Evolutionary conservation across 2,888 invertebrate species (phyloP).

Genomic region (Drosophila kanekoi): DNA sequence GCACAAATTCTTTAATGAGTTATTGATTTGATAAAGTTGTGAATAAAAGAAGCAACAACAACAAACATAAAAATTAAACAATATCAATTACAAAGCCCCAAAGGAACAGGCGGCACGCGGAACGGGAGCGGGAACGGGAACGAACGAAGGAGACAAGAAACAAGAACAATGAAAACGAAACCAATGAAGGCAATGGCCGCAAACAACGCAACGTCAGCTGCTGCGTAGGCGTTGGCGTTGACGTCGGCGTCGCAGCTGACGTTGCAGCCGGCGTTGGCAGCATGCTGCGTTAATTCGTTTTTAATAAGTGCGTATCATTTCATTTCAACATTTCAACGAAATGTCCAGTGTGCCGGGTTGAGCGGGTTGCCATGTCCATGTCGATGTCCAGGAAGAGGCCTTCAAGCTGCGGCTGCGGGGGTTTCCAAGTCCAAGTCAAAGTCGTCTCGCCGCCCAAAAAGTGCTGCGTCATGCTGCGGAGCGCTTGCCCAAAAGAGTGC

Average conservation of each 20-base stretch:
- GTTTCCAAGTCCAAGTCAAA: slow-evolving; percentile 57
- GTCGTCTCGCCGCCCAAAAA: slow-evolving; percentile 46
- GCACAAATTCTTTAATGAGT: slow-evolving; percentile 35
- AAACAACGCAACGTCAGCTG: slow-evolving; percentile 42
- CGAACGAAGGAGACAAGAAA: slow-evolving; percentile 42
- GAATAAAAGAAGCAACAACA: slow-evolving; percentile 9
- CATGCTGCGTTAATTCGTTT: slow-evolving; percentile 79
- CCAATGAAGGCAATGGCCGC: slow-evolving; percentile 39
- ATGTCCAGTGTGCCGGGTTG: neutral
- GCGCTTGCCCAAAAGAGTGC: slow-evolving; percentile 71
- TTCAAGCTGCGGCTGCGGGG: slow-evolving; percentile 26
- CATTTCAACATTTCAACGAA: slow-evolving; percentile 75
- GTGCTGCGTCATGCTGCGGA: slow-evolving; percentile 68
- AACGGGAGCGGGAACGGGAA: slow-evolving; percentile 14
- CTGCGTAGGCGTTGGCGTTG: slow-evolving; percentile 13
- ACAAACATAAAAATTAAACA: slow-evolving; percentile 49
- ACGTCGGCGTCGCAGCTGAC: slow-evolving; percentile 10
- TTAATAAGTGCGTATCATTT: slow-evolving; percentile 83
- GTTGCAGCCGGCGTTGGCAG: slow-evolving; percentile 41
- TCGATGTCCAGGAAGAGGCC: slow-evolving; percentile 55
- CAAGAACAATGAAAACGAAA: slow-evolving; percentile 60
- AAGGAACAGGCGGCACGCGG: slow-evolving; percentile 48
- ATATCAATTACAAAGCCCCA: slow-evolving; percentile 74
- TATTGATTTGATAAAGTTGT: slow-evolving; percentile 46
- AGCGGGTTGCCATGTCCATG: slow-evolving; percentile 21